Evolutionary conservation across 2,797 vertebrate species (phyloP).

Genomic region (Sebastes vulpes): DNA sequence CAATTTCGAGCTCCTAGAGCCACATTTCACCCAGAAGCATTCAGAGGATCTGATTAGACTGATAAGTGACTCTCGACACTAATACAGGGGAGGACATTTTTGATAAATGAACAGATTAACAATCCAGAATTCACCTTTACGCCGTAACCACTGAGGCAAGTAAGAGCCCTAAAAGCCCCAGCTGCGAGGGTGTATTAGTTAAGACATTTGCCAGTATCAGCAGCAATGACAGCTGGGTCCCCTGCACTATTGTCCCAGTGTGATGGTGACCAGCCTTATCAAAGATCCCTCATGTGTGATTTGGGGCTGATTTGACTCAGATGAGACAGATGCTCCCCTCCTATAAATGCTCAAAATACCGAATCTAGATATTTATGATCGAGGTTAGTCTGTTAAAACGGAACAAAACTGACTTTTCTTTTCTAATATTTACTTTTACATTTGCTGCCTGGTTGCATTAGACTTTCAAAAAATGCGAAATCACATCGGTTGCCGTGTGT

Average conservation of each 20-base stretch:
- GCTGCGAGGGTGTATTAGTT: slow-evolving; percentile 70
- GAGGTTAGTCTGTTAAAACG: not conserved
- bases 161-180: slow-evolving; percentile 68
- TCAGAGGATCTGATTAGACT: slow-evolving; percentile 51
- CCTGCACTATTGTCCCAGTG: slow-evolving; percentile 37
- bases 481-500: not conserved
- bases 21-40: slow-evolving; percentile 29
- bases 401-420: not conserved
- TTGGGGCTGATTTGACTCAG: slow-evolving; percentile 71
- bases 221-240: slow-evolving; percentile 73
- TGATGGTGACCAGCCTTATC: slow-evolving; percentile 55
- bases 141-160: slow-evolving; percentile 55
- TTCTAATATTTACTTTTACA: not conserved
- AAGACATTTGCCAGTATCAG: slow-evolving; percentile 55
- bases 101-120: slow-evolving; percentile 68
- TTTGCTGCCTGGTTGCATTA: slow-evolving; percentile 25
- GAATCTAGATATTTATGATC: slow-evolving; percentile 31
- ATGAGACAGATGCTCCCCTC: slow-evolving; percentile 78
- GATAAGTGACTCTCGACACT: slow-evolving; percentile 31
- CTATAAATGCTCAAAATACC: slow-evolving; percentile 56
- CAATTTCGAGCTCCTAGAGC: slow-evolving; percentile 25
- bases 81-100: slow-evolving; percentile 41
- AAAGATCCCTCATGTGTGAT: slow-evolving; percentile 67
- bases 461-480: not conserved
- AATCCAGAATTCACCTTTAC: slow-evolving; percentile 46